A percentile compares a stretch with the other conserved stretches of the same genome.
phyloP scores from a whole-genome alignment of 2,113 vertebrate species.

The Narcine bancroftii region DNA sequence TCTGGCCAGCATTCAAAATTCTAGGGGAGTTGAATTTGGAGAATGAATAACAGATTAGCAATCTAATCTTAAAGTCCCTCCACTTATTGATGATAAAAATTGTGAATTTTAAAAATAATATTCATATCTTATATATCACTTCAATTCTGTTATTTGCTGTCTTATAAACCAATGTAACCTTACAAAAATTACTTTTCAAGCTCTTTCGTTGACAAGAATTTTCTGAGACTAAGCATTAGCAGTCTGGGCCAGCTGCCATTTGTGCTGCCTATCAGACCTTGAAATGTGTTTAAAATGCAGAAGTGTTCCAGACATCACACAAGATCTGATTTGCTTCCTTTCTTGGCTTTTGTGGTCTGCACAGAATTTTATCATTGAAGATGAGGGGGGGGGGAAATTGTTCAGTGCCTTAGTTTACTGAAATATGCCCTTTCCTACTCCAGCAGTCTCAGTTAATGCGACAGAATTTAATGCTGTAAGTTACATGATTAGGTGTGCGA shows the following conservation, averaged over 20 bases:
- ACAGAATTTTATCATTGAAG: not conserved
- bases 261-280: not conserved
- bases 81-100: not conserved
- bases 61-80: not conserved
- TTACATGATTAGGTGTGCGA: not conserved
- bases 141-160: not conserved
- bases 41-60: not conserved
- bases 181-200: not conserved
- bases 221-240: not conserved
- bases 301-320: not conserved
- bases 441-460: not conserved
- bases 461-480: not conserved
- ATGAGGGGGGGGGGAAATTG: not conserved
- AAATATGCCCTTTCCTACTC: not conserved
- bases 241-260: not conserved
- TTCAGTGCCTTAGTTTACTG: not conserved
- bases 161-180: not conserved
- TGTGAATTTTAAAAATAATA: not conserved
- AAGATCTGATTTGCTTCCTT: not conserved
- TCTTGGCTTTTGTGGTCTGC: not conserved
- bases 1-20: not conserved
- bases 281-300: not conserved
- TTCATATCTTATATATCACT: not conserved
- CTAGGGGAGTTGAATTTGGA: constrained; percentile 14
- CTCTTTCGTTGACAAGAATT: not conserved